Evolutionary conservation across 2,797 vertebrate genomes (phyloP).

Genomic region (Cyclopterus lumpus): DNA sequence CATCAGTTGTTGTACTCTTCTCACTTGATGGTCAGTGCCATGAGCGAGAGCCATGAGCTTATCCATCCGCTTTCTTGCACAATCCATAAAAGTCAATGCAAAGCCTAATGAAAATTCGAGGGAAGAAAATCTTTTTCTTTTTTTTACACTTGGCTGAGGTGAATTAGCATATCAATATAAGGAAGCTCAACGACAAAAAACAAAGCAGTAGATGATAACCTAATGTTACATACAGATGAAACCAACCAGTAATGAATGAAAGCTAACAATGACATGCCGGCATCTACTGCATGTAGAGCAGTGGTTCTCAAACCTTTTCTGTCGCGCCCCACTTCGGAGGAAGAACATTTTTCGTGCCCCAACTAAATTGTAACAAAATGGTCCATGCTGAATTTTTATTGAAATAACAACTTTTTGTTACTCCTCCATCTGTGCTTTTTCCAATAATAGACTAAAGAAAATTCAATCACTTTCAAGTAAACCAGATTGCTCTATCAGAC

Average conservation of each 20-base stretch:
- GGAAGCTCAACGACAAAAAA: neutral
- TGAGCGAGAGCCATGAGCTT: neutral
- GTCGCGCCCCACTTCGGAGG: too few species aligned
- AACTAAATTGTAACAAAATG: too few species aligned
- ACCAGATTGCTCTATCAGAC: too few species aligned
- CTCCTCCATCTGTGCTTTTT: too few species aligned
- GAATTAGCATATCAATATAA: neutral
- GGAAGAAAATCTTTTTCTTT: neutral
- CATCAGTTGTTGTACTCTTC: neutral
- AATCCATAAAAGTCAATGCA: neutral
- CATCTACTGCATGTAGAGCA: neutral
- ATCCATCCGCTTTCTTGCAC: neutral
- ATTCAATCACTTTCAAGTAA: too few species aligned
- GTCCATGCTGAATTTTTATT: too few species aligned
- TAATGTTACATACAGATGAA: slow-evolving; percentile 2
- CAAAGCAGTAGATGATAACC: slow-evolving; percentile 15
- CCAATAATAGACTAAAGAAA: too few species aligned
- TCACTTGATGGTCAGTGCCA: neutral
- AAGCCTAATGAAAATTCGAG: neutral
- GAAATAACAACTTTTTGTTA: too few species aligned
- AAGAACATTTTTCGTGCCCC: too few species aligned
- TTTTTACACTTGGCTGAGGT: neutral
- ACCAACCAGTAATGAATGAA: slow-evolving; percentile 12
- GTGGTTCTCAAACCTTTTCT: too few species aligned
- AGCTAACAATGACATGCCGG: neutral